These are phyloP conservation scores for Helobdella robusta DNA, from an alignment of 2,888 invertebrate species.

Conservation along the genomic window DNA sequence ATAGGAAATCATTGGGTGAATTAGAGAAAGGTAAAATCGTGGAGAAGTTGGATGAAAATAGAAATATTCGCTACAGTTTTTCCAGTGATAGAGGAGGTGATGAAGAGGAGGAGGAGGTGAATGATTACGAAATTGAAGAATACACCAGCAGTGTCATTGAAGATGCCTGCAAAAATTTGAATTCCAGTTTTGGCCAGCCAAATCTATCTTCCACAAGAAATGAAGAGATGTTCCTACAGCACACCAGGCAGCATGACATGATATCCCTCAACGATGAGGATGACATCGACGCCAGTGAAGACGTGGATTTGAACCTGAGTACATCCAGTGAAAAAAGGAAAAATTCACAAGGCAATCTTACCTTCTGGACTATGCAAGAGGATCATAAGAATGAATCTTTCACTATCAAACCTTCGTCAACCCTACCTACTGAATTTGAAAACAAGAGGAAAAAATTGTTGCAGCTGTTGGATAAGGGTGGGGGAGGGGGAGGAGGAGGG, in stretches of 20 bases:
- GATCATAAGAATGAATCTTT: not conserved
- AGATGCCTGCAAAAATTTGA: conserved; percentile 7
- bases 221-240: conserved; percentile 1
- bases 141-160: not conserved
- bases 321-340: not conserved
- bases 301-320: no score
- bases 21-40: no score
- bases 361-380: conserved; percentile 5
- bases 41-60: no score
- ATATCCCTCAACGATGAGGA: not conserved
- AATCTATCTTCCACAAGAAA: conserved; percentile 19
- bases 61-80: not conserved
- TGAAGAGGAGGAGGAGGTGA: not conserved
- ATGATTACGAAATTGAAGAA: conserved; percentile 4
- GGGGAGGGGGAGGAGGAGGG: not conserved
- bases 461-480: not conserved
- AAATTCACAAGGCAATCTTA: not conserved
- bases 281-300: not conserved
- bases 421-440: not conserved
- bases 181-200: conserved; percentile 23
- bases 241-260: not conserved
- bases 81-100: not conserved
- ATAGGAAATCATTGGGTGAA: no score
- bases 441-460: conserved; percentile 3
- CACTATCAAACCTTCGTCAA: not conserved